Conservation (phyloP, 1,140 invertebrate genomes). For the Brachionus sp. region DNA sequence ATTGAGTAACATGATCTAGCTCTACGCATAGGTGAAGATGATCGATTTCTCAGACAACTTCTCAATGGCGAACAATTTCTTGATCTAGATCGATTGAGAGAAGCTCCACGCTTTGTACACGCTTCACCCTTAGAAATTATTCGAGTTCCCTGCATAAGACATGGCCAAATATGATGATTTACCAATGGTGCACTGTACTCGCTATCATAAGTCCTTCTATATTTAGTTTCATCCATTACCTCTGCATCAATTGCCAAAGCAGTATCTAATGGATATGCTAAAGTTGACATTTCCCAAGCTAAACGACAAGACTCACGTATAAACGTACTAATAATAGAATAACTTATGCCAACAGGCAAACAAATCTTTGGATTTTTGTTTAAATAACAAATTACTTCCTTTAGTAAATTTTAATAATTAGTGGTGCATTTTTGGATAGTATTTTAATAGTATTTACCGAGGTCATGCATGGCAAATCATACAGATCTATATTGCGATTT, state of each 20-base stretch:
- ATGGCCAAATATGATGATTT: slow-evolving; percentile 59
- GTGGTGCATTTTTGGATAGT: too few relatives aligned
- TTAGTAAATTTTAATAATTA: too few relatives aligned
- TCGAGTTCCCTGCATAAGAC: slow-evolving; percentile 53
- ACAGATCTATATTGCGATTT: slow-evolving; percentile 58
- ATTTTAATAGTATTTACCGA: slow-evolving; percentile 52
- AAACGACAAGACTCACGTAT: slow-evolving; percentile 57
- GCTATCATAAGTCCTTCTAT: slow-evolving; percentile 59
- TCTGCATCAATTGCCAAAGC: slow-evolving; percentile 56
- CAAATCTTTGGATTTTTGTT: slow-evolving; percentile 55
- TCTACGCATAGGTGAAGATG: not conserved
- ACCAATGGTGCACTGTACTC: slow-evolving; percentile 58
- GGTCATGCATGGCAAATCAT: slow-evolving; percentile 55
- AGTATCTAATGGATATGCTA: slow-evolving; percentile 57
- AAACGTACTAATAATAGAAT: slow-evolving; percentile 55
- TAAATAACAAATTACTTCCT: slow-evolving; percentile 57
- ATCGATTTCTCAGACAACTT: slow-evolving; percentile 40
- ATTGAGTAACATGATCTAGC: slow-evolving; percentile 39
- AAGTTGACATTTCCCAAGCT: slow-evolving; percentile 57
- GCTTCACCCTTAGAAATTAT: slow-evolving; percentile 56
- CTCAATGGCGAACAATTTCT: slow-evolving; percentile 41
- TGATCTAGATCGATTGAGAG: slow-evolving; percentile 49
- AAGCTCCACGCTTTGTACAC: slow-evolving; percentile 54
- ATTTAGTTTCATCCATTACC: slow-evolving; percentile 57
- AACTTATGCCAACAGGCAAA: slow-evolving; percentile 54